Base-by-base conservation (phyloP, 2,888 invertebrate species). In the Lamellibrachia columna region DNA sequence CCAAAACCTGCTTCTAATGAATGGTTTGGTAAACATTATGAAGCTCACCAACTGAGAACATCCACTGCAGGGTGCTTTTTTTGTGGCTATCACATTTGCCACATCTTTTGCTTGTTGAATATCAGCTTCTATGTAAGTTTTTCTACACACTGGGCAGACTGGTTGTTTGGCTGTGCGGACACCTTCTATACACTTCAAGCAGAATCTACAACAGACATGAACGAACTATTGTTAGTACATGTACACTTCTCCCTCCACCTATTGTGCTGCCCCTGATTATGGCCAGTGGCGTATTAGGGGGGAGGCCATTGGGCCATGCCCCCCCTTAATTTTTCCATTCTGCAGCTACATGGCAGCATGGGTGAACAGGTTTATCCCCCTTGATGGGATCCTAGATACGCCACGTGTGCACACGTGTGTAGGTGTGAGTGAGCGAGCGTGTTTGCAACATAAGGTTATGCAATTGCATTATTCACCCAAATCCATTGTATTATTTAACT, bases 101-200 rank as follows among this genome's bases (percentile, higher is more conserved):
- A 93, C 90, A 52, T 28, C 55, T 52, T 91, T 53, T 52, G 91
- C 92, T 58, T 93, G 91, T 22, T 91, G 90, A 90, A 91, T 90
- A 0, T 92, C 52, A 11, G 90, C 40, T 6, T 90, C 90, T 52
- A 53, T 7, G 90, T 92, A 93, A 55, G 53, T 53, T 8, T 90
- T 91, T 58, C 93, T 53, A 58, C 93, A 93, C 90, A 93, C 52
- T 15, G 93, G 93, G 55, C 93, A 93, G 8, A 75, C 55, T 3
- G 93, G 93, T 58, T 93, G 90, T 28, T 90, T 90, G 8, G 60
- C 90, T 53, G 91, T 90, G 90, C 91, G 55, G 53, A 90, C 58
- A 40, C 53, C 75, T 53, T 58, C 58, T 52, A 93, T 52, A 55
- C 93, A 93, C 8, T 90, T 90, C 28, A 60, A 90, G 52, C 93